Evolutionary conservation across 1,140 invertebrate genomes (phyloP), one percentile per base, ranked within the genome.

Genomic region (Microplitis mediator): DNA sequence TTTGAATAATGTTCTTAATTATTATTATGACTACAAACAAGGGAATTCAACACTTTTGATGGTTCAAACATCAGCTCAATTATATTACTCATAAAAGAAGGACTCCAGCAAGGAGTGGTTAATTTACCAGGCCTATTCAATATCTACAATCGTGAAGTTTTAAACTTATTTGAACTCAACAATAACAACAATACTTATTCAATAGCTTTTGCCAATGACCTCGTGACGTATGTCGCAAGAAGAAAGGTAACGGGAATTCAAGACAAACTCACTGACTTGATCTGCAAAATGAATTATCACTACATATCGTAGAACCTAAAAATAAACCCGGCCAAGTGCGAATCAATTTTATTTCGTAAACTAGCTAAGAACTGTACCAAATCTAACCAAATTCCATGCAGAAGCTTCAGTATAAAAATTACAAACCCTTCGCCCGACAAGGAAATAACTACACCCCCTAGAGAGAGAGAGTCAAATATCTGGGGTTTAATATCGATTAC

Each of bases 41-140:
- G 45, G 52, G 58, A 62, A 72, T 72, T 74, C 3, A 13, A 52
- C 4, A 14, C 54, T 1, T 34, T 16, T 2, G 23, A 72, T 11
- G 52, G 60, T 0, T 5, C n/a, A 3, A 0, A 13, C 1, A 13
- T n/a, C 6, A 72, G 65, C 0, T 6, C 32, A 5, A n/a, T 14
- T 23, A 8, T 0, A 8, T 74, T 74, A 9, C 8, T 6, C 3
- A 73, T 74, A n/a, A n/a, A n/a, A n/a, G 23, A 23, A 23, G 23
- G 23, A n/a, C n/a, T n/a, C n/a, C n/a, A n/a, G n/a, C n/a, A 23
- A 8, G 9, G 73, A 74, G 6, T 68, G 74, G 5, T 76, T 8
- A 75, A 64, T 13, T 76, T 75, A 6, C 74, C 76, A 0, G 3
- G 60, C 0, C 36, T 78, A 0, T 78, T 76, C 61, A 73, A 70